These are phyloP conservation scores for Phaethon lepturus DNA, from an alignment of 2,113 vertebrate genomes.

Conservation along the genomic window DNA sequence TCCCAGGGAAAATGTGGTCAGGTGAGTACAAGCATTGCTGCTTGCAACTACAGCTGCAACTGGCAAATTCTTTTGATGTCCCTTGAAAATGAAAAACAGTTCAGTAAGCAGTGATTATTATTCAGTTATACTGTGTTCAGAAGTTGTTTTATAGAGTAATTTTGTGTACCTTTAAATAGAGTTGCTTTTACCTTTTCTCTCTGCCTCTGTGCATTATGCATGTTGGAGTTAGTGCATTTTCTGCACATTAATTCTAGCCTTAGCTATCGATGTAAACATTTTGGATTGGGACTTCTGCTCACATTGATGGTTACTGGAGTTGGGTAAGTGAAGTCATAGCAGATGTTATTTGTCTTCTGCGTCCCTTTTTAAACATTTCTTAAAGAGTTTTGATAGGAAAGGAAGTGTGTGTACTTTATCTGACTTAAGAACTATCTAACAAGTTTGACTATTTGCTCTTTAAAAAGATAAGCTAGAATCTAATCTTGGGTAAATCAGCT, in stretches of 20 bases:
- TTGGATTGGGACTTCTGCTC: neutral
- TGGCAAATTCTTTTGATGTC: neutral
- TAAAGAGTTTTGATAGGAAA: neutral
- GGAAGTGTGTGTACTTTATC: neutral
- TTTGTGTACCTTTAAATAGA: neutral
- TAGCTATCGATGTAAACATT: neutral
- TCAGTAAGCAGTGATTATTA: neutral
- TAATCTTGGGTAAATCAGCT: neutral
- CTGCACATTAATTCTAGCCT: neutral
- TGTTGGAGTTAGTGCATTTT: neutral
- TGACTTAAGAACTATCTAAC: neutral
- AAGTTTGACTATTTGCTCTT: neutral
- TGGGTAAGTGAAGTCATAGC: neutral
- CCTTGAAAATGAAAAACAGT: neutral
- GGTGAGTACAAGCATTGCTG: neutral
- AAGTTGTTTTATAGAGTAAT: neutral
- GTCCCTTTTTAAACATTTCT: neutral
- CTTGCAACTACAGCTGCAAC: neutral
- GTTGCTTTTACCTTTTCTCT: neutral
- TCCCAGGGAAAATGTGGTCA: neutral
- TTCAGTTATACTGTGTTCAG: neutral
- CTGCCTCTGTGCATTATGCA: neutral
- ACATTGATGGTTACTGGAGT: neutral
- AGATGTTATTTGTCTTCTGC: neutral
- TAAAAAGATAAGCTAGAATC: neutral